A percentile compares a stretch with the other conserved stretches of the same genome.
phyloP scores from a whole-genome alignment of 2,888 invertebrate species.

The Vannuccia rotundouncinata region DNA sequence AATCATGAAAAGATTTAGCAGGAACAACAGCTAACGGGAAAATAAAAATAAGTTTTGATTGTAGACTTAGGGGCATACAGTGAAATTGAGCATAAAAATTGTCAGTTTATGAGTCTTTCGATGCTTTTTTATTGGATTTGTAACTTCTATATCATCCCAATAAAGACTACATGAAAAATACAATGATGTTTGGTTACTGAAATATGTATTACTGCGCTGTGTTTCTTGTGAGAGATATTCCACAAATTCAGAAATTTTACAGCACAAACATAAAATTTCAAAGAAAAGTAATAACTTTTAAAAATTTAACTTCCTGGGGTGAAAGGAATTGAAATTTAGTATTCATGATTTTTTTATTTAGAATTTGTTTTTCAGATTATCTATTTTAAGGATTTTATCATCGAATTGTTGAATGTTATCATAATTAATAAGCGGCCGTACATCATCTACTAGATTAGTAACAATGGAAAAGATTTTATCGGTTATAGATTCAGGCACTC shows the following conservation, averaged over 20 bases:
- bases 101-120: not conserved
- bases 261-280: not conserved
- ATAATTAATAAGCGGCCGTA: not conserved
- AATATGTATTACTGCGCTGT: not conserved
- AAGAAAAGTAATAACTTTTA: not conserved
- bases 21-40: not conserved
- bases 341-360: not conserved
- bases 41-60: not conserved
- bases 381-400: not conserved
- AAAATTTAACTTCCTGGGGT: not conserved
- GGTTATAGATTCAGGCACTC: not conserved
- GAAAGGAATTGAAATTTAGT: not conserved
- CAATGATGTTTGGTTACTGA: too few species aligned
- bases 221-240: not conserved
- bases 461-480: not conserved
- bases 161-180: conserved; percentile 7
- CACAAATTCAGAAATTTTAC: not conserved
- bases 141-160: not conserved
- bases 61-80: not conserved
- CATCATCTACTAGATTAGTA: not conserved
- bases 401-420: not conserved
- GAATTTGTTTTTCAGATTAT: not conserved
- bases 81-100: conserved; percentile 7
- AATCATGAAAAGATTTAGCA: not conserved
- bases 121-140: not conserved